A percentile compares a stretch with the other conserved stretches of the same genome.
Evolutionary conservation across 2,888 invertebrate genomes (phyloP).

Genomic region (Drosophila borealis): DNA sequence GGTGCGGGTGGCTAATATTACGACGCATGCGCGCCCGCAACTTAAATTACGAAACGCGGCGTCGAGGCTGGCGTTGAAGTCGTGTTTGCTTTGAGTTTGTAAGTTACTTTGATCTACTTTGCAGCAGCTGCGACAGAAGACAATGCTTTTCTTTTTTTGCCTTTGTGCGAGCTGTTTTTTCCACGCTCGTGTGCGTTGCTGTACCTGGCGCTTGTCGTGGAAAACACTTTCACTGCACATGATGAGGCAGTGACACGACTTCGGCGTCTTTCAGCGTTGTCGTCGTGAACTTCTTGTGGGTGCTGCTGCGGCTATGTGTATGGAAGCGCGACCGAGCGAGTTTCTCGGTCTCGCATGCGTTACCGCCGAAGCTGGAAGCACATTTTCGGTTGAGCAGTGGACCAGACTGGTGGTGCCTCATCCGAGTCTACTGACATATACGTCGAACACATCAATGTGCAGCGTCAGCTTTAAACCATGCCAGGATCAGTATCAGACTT

Average conservation of each 20-base stretch:
- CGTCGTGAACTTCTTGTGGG: conserved; percentile 52
- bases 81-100: conserved; percentile 61
- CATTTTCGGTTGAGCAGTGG: conserved; percentile 68
- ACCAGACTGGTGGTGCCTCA: conserved; percentile 62
- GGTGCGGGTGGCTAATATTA: conserved; percentile 45
- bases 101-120: conserved; percentile 70
- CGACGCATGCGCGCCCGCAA: conserved; percentile 64
- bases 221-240: conserved; percentile 84
- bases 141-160: conserved; percentile 78
- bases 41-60: conserved; percentile 66
- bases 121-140: conserved; percentile 50
- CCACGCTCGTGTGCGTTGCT: conserved; percentile 73
- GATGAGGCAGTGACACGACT: conserved; percentile 77
- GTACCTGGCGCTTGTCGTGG: conserved; percentile 73
- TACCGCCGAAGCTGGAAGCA: conserved; percentile 35
- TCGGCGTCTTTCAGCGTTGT: conserved; percentile 35
- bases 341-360: conserved; percentile 68
- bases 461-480: conserved; percentile 36
- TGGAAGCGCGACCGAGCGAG: conserved; percentile 76
- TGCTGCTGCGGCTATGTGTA: conserved; percentile 55
- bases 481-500: conserved; percentile 28
- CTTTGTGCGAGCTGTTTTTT: conserved; percentile 44
- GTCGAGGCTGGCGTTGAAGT: conserved; percentile 29
- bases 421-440: conserved; percentile 5
- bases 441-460: conserved; percentile 21